A percentile compares a stretch with the other conserved stretches of the same genome.
phyloP scores from a whole-genome alignment of 2,113 vertebrate species.

The Cephalophus harveyi region DNA sequence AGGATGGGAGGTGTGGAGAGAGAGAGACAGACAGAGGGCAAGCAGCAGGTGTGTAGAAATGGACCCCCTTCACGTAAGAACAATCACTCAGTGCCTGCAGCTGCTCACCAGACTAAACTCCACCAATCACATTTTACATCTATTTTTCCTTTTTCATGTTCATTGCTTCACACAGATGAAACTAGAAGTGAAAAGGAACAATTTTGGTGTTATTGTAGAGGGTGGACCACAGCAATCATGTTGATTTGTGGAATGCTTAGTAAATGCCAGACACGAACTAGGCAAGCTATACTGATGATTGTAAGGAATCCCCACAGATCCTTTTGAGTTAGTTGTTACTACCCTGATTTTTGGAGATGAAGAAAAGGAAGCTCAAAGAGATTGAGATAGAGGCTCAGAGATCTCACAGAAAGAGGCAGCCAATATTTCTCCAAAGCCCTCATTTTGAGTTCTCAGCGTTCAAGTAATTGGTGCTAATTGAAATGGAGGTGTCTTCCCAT shows the following conservation, averaged over 20 bases:
- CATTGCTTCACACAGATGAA: not conserved
- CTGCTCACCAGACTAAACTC: not conserved
- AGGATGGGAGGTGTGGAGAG: not conserved
- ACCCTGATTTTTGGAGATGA: not conserved
- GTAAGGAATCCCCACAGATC: not conserved
- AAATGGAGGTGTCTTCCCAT: not conserved
- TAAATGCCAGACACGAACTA: not conserved
- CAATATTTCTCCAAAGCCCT: not conserved
- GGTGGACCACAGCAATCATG: not conserved
- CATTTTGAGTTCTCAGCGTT: not conserved
- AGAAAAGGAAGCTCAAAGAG: not conserved
- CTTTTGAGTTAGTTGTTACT: not conserved
- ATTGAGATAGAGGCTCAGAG: not conserved
- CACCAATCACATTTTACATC: not conserved
- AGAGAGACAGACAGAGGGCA: not conserved
- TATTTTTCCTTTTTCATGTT: not conserved
- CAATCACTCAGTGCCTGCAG: not conserved
- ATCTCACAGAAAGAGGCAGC: not conserved
- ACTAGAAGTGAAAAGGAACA: not conserved
- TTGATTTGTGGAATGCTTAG: not conserved
- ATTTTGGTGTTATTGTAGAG: not conserved
- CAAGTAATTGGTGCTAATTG: not conserved
- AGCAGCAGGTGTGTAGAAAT: not conserved
- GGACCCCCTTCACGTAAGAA: not conserved
- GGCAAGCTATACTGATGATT: not conserved